Percentiles rank a stretch among this genome's conserved stretches.
Conservation (phyloP, 2,797 vertebrate species). For the Gadopsis marmoratus region DNA sequence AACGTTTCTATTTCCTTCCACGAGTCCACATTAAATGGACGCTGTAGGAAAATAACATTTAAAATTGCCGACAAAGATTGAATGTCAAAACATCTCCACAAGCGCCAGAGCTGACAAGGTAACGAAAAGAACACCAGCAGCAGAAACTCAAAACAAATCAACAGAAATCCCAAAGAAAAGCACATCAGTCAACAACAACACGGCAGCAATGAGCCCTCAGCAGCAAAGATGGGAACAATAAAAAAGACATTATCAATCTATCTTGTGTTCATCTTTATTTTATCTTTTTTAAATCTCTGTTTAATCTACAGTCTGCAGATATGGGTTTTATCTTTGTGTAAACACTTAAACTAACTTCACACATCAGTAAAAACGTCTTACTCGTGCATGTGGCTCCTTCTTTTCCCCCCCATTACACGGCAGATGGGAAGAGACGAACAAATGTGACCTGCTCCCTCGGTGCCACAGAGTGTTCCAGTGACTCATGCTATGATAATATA, state of each 20-base stretch:
- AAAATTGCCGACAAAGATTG: not conserved
- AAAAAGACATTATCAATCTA: not conserved
- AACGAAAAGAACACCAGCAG: not conserved
- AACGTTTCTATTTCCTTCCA: not conserved
- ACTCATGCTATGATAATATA: constrained; percentile 70
- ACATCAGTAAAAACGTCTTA: not conserved
- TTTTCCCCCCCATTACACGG: constrained; percentile 13
- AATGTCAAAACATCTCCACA: not conserved
- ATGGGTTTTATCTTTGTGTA: not conserved
- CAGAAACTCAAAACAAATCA: not conserved
- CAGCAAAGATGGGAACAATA: not conserved
- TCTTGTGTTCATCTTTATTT: not conserved
- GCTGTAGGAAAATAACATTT: no score
- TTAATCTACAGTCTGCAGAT: not conserved
- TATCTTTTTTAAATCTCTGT: not conserved
- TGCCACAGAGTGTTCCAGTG: constrained; percentile 67
- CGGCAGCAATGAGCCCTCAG: not conserved
- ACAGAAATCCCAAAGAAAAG: not conserved
- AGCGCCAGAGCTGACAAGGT: not conserved
- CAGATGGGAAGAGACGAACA: constrained; percentile 68
- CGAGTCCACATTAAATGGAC: not conserved
- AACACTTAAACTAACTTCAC: not conserved
- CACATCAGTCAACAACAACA: not conserved
- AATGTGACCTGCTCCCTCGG: constrained; percentile 59
- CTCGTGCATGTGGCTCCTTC: not conserved